Percentiles rank a stretch among this genome's conserved stretches.
These are phyloP conservation scores for Crematogaster levior DNA, from an alignment of 2,888 invertebrate species.

Conservation along the genomic window DNA sequence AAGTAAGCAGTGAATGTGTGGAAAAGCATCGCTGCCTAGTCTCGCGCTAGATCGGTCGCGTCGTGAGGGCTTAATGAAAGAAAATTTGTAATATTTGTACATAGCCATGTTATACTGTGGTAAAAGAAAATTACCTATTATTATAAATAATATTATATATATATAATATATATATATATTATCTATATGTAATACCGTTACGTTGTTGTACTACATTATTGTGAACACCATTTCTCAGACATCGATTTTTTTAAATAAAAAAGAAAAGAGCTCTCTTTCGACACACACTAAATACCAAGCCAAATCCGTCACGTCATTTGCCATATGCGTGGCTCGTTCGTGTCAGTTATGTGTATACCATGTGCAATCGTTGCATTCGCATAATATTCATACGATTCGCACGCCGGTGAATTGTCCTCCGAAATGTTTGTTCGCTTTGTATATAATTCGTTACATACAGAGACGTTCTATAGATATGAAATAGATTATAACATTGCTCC, in stretches of 20 bases:
- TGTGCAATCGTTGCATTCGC: slow-evolving; percentile 6
- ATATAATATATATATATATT: slow-evolving; percentile 57
- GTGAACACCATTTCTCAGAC: slow-evolving; percentile 85
- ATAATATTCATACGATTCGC: slow-evolving; percentile 1
- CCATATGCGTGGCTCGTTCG: slow-evolving; percentile 11
- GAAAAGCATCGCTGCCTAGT: slow-evolving; percentile 32
- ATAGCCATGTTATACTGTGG: slow-evolving; percentile 73
- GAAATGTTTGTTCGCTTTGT: slow-evolving; percentile 15
- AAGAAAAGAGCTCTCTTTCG: slow-evolving; percentile 73
- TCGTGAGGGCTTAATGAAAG: slow-evolving; percentile 50
- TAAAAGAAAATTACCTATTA: slow-evolving; percentile 69
- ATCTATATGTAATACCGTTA: slow-evolving; percentile 81
- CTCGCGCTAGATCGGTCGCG: slow-evolving; percentile 29
- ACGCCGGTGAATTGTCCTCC: not conserved
- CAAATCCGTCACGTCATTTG: slow-evolving; percentile 62
- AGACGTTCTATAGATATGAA: not conserved
- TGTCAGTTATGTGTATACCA: slow-evolving; percentile 18
- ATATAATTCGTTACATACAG: not conserved
- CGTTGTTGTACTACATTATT: slow-evolving; percentile 84
- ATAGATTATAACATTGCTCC: not conserved
- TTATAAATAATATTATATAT: slow-evolving; percentile 65
- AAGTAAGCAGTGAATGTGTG: slow-evolving; percentile 38
- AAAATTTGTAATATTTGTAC: slow-evolving; percentile 78
- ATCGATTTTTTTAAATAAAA: slow-evolving; percentile 84
- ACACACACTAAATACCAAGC: slow-evolving; percentile 65